Evolutionary conservation across 2,113 vertebrate species (phyloP), one percentile per base, ranked within the genome.

Genomic region (Hippotragus niger): DNA sequence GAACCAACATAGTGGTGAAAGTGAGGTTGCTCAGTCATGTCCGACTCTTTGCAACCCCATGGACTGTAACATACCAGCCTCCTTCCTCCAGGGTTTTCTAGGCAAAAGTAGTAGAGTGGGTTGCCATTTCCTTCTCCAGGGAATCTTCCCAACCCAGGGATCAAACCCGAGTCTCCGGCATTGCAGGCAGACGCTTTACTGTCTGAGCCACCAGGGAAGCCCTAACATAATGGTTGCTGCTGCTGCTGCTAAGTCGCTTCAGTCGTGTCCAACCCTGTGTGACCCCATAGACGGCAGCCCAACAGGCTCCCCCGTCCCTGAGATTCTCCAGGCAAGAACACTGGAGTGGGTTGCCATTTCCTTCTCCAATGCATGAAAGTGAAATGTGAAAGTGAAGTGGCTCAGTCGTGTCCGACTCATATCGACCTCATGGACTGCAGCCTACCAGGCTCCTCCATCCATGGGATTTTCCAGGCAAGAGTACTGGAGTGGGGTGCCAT

Each of bases 261-360:
- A 60, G 58, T 60, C 12, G 0, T 60, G 58, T 60, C 27, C 2
- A 0, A 60, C 58, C 0, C 27, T 60, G 11, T 14, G 27, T 0
- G 0, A 14, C 27, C 27, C 58, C 58, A 29, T 14, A 13, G 27
- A 60, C 0, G 5, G 27, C 12, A 29, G 58, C 58, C 2, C 11
- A 29, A 27, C 58, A 60, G 58, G 58, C 27, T 29, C 5, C 58
- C 27, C 58, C 5, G 1, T 60, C 27, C 57, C 25, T 58, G 57
- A 2, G 57, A 58, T 58, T 58, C 25, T 58, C 11, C 57, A 58
- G 25, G 57, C 57, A 58, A 58, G 57, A 58, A 58, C 25, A 58
- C 25, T 58, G 57, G 25, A 29, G 57, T 29, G 57, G 57, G 25
- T 13, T 58, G 57, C 57, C 25, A 58, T 58, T 58, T 58, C 25